Base-by-base conservation (phyloP, 2,797 vertebrate species). In the Manis crassicaudata region DNA sequence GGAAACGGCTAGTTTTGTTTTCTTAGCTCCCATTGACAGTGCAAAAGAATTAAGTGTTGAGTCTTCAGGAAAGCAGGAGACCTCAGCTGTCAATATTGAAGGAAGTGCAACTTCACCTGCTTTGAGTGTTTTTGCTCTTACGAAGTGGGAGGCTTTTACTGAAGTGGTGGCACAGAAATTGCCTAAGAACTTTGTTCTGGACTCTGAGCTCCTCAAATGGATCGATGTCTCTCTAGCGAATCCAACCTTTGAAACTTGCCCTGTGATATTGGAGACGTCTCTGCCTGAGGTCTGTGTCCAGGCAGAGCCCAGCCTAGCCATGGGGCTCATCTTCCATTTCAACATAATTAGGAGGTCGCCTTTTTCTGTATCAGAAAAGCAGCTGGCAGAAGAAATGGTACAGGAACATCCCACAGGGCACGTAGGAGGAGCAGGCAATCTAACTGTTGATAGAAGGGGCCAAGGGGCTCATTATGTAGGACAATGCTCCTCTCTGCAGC, bases 261-360 rank as follows among this genome's bases (percentile, higher is more conserved):
- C 97, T 98, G 97, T 96, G 95, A 97, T 83, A 0, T 67, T 81
- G 85, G 68, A 81, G 94, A 76, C 93, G 73, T 58, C 91, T 77
- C 76, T 93, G 95, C 79, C 93, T 80, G 93, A 92, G 87, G 63
- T 76, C 94, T 81, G 54, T 87, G 92, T 63, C 90, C 91, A 97
- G 94, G 96, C 94, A 93, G 94, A 96, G 86, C 97, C 98, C 46
- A 63, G 90, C 94, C 90, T 92, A 94, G 86, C 85, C 92, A 52
- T 0, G 29, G 88, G 80, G 81, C 96, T 83, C 81, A 79, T 92
- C 95, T 97, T 98, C 93, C 82, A 54, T 85, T 97, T 96, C 91
- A 37, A 68, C 97, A 92, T 97, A 97, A 98, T 98, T 97, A 98
- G 94, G 96, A 97, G 95, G 60, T 92, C 97, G 97, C 97, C 75